A percentile compares a stretch with the other conserved stretches of the same genome.
Evolutionary conservation across 1,140 invertebrate genomes (phyloP).

Genomic region (Pseudomyrmex pallidus): DNA sequence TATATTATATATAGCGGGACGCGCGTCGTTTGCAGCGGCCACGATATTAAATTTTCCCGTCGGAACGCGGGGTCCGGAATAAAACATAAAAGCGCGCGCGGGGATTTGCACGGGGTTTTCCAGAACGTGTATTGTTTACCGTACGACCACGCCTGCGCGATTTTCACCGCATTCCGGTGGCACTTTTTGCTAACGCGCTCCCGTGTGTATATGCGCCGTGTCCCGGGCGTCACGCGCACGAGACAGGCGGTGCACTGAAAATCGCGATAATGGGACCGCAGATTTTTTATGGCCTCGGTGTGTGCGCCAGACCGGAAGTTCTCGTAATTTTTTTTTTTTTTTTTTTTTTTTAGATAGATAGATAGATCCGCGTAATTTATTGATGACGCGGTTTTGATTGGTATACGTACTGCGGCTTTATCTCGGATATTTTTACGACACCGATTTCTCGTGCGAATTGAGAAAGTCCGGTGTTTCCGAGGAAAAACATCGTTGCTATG

Average conservation of each 20-base stretch:
- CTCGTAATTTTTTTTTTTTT: conserved; percentile 31
- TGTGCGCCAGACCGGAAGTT: not conserved
- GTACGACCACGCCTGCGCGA: conserved; percentile 43
- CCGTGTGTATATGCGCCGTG: not conserved
- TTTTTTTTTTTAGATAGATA: not conserved
- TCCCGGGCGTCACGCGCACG: not conserved
- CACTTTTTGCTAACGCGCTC: conserved; percentile 46
- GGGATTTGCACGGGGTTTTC: conserved; percentile 49
- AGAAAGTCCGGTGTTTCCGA: conserved; percentile 15
- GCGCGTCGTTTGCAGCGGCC: conserved; percentile 49
- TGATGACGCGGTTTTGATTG: conserved; percentile 11
- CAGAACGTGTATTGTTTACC: conserved; percentile 62
- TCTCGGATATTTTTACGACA: not conserved
- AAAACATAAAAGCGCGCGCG: conserved; percentile 60
- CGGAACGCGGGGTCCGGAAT: conserved; percentile 48
- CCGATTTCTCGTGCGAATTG: not conserved
- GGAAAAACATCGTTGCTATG: not conserved
- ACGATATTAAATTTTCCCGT: conserved; percentile 72
- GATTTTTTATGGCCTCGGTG: conserved; percentile 20
- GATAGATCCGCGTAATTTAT: conserved; percentile 10
- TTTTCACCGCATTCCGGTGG: conserved; percentile 43
- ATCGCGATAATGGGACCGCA: conserved; percentile 48
- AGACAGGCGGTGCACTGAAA: conserved; percentile 28
- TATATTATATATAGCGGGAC: conserved; percentile 27
- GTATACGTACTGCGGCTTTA: not conserved